Conservation (phyloP, 2,113 vertebrate genomes). For the Lepisosteus osseus region DNA sequence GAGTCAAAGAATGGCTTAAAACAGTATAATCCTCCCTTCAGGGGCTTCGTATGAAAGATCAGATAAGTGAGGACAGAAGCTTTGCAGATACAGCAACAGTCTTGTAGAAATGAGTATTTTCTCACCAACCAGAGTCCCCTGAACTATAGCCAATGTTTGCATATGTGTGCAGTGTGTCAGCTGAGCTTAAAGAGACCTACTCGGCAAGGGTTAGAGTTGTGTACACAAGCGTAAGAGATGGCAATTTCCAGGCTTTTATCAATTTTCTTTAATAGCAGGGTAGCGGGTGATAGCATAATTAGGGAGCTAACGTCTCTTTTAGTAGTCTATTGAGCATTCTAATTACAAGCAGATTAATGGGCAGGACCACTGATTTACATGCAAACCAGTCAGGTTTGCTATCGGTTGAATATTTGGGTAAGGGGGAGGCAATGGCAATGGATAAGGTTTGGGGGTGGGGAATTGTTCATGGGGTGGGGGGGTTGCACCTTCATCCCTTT, state of each 20-base stretch:
- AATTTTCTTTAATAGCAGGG: slow-evolving; percentile 51
- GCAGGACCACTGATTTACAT: slow-evolving; percentile 36
- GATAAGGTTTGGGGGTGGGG: too few relatives aligned
- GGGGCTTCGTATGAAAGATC: slow-evolving; percentile 22
- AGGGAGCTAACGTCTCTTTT: slow-evolving; percentile 57
- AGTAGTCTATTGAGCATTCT: slow-evolving; percentile 55
- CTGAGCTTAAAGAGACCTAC: slow-evolving; percentile 14
- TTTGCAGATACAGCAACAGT: slow-evolving; percentile 24
- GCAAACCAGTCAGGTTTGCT: slow-evolving; percentile 49
- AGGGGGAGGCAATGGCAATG: slow-evolving; percentile 25
- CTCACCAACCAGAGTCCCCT: slow-evolving; percentile 22
- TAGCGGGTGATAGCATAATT: slow-evolving; percentile 59
- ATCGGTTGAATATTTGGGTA: slow-evolving; percentile 54
- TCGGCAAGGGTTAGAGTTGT: slow-evolving; percentile 18
- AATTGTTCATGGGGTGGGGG: background rate
- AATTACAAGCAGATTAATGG: slow-evolving; percentile 64
- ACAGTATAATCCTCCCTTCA: slow-evolving; percentile 19
- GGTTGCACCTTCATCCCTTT: slow-evolving; percentile 44
- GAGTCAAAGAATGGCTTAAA: slow-evolving; percentile 23
- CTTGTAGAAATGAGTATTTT: slow-evolving; percentile 24
- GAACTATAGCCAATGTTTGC: slow-evolving; percentile 21
- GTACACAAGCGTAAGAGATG: slow-evolving; percentile 23
- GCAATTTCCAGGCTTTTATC: slow-evolving; percentile 47
- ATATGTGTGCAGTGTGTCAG: slow-evolving; percentile 4
- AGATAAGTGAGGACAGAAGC: slow-evolving; percentile 30